These are phyloP conservation scores for Adrianichthys oophorus DNA, from an alignment of 2,797 vertebrate species.

Conservation along the genomic window DNA sequence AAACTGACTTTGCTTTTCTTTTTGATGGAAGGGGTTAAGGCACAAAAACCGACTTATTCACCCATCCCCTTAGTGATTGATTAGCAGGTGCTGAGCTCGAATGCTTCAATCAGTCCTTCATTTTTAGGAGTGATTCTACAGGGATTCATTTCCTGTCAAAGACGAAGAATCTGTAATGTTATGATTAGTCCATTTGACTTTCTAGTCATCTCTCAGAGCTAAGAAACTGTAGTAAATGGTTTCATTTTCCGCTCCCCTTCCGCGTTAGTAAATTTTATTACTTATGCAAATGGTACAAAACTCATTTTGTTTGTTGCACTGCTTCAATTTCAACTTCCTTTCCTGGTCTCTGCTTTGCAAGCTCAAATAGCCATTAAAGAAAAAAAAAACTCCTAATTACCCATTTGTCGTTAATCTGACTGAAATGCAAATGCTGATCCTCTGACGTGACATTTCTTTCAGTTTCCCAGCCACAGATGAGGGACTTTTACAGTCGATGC, in stretches of 20 bases:
- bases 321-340: conserved; percentile 37
- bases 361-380: conserved; percentile 42
- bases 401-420: conserved; percentile 19
- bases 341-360: conserved; percentile 6
- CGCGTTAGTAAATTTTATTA: conserved; percentile 45
- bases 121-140: conserved; percentile 19
- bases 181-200: conserved; percentile 43
- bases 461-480: conserved; percentile 6
- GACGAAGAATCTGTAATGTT: conserved; percentile 43
- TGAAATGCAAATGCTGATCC: conserved; percentile 13
- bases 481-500: background rate
- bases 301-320: conserved; percentile 34
- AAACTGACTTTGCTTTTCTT: too few species aligned
- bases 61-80: conserved; percentile 10
- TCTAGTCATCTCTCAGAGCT: conserved; percentile 37
- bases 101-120: conserved; percentile 43
- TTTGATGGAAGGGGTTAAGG: too few species aligned
- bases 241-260: conserved; percentile 26
- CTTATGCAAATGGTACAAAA: conserved; percentile 55
- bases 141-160: conserved; percentile 49
- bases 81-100: conserved; percentile 23
- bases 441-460: background rate
- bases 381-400: conserved; percentile 23
- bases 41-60: background rate
- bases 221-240: conserved; percentile 8